A percentile compares a stretch with the other conserved stretches of the same genome.
These are phyloP conservation scores for Neomorphus geoffroyi DNA, from an alignment of 2,797 vertebrate species.

Conservation along the genomic window DNA sequence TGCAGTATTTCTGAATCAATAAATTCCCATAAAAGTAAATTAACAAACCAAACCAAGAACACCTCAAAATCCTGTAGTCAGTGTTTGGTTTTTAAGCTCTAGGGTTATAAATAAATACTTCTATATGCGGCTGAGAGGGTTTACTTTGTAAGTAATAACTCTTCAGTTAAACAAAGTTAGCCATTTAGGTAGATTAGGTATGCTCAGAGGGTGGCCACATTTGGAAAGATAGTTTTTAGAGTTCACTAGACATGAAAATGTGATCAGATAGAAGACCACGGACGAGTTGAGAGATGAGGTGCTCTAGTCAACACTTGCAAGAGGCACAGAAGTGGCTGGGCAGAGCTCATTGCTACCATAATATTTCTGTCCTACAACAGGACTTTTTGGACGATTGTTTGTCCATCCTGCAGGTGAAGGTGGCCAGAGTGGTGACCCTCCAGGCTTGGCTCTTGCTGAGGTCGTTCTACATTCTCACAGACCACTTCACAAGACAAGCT, in stretches of 20 bases:
- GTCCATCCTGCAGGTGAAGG: not conserved
- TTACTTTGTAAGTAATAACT: not conserved
- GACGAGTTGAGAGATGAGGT: accelerated
- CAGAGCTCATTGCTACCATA: not conserved
- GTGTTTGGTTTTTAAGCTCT: not conserved
- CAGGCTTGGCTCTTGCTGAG: not conserved
- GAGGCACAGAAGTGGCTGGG: not conserved
- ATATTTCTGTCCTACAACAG: not conserved
- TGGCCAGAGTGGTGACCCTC: not conserved
- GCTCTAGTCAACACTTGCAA: not conserved
- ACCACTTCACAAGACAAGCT: not conserved
- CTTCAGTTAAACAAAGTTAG: not conserved
- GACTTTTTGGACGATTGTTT: not conserved
- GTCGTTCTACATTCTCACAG: not conserved
- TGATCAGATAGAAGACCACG: not conserved
- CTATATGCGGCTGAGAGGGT: not conserved
- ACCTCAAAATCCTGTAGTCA: not conserved
- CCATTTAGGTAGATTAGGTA: not conserved
- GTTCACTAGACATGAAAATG: not conserved
- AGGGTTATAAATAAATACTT: not conserved
- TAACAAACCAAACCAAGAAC: not conserved
- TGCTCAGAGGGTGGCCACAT: not conserved
- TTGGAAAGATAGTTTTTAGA: not conserved
- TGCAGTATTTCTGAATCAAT: not conserved
- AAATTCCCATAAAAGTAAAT: not conserved